phyloP scores from a whole-genome alignment of 2,888 invertebrate genomes.

The Drosophila tanythrix region DNA sequence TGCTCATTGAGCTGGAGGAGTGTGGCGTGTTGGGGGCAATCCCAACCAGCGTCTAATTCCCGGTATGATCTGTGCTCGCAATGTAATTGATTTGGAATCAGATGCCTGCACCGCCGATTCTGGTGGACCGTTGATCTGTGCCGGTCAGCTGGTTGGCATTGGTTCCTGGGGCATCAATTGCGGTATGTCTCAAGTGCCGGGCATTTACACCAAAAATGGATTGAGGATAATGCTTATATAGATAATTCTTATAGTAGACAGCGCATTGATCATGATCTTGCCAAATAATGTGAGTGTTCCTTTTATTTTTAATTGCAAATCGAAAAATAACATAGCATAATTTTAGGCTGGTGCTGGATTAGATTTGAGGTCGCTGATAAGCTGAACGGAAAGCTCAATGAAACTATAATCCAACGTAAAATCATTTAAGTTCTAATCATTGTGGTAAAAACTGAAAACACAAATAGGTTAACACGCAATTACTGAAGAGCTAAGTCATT shows the following conservation, averaged over 20 bases:
- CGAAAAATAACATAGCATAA: not conserved
- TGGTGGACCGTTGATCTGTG: constrained; percentile 90
- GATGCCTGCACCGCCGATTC: constrained; percentile 93
- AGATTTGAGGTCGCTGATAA: not conserved
- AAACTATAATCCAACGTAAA: not conserved
- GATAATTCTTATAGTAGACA: too few species aligned
- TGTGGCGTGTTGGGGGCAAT: not conserved
- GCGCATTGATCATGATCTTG: too few species aligned
- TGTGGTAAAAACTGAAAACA: constrained; percentile 6
- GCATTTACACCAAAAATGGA: constrained; percentile 88
- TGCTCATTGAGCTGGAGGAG: not conserved
- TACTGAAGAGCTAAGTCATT: not conserved
- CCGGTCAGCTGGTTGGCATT: constrained; percentile 89
- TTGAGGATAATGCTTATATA: constrained; percentile 13
- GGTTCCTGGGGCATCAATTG: constrained; percentile 94
- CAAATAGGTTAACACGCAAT: constrained; percentile 35
- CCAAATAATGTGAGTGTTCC: too few species aligned
- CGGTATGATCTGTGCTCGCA: constrained; percentile 91
- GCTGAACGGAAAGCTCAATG: not conserved
- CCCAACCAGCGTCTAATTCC: not conserved
- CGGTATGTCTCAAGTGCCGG: constrained; percentile 89
- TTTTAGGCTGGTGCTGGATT: not conserved
- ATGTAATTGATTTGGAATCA: constrained; percentile 87
- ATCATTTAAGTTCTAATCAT: not conserved
- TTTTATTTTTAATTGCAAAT: not conserved